These are phyloP conservation scores for Chaenogobius annularis DNA, from an alignment of 2,113 vertebrate species.

Conservation along the genomic window DNA sequence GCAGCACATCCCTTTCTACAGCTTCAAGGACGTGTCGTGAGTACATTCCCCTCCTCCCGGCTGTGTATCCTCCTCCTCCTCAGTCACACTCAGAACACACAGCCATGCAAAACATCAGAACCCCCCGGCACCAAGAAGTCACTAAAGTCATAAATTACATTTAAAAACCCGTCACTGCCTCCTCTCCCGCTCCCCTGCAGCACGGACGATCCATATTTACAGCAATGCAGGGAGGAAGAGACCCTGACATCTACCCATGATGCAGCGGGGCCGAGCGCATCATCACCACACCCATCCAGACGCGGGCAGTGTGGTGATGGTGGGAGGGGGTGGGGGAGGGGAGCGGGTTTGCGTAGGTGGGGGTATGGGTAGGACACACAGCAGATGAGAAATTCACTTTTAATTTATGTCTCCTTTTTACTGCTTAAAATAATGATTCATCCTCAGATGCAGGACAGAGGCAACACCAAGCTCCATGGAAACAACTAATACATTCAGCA, in stretches of 20 bases:
- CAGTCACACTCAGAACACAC: constrained; percentile 9
- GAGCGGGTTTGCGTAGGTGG: constrained; percentile 32
- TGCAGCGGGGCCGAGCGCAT: constrained; percentile 61
- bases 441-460: constrained; percentile 9
- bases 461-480: background rate
- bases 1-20: constrained; percentile 49
- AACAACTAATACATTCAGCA: background rate
- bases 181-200: constrained; percentile 27
- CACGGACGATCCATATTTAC: constrained; percentile 60
- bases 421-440: constrained; percentile 10
- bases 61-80: constrained; percentile 25
- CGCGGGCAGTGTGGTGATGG: constrained; percentile 43
- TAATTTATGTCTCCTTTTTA: constrained; percentile 25
- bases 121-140: constrained; percentile 12
- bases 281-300: constrained; percentile 76
- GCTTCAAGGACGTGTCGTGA: constrained; percentile 47
- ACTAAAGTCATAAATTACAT: constrained; percentile 19
- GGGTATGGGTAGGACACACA: constrained; percentile 27
- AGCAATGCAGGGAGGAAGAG: constrained; percentile 67
- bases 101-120: background rate
- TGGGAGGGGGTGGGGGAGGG: constrained; percentile 57
- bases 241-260: constrained; percentile 74
- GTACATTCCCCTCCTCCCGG: constrained; percentile 20
- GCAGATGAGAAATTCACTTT: constrained; percentile 40
- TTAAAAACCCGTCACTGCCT: constrained; percentile 17